Evolutionary conservation across 92 coral and sea anemone species (phyloP), one percentile per base, ranked within the genome.

Genomic region (Diadumene lineata): DNA sequence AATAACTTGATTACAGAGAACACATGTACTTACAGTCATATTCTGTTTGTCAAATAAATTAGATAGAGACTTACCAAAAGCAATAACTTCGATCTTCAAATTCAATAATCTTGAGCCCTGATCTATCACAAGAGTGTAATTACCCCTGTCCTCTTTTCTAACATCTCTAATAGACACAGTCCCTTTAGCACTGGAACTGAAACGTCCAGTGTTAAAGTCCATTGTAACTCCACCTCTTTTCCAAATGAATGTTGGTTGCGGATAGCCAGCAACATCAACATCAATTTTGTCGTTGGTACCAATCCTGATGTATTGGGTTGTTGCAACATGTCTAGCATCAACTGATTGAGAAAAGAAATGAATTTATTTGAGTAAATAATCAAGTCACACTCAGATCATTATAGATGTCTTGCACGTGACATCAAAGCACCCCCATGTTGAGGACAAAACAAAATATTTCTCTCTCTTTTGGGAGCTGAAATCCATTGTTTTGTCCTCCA

Each of bases 201-300:
- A 83, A 23, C 87, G 82, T 48, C 83, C 83, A 1, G 61, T 17
- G 60, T 69, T 77, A 8, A 77, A 58, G 22, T 77, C 31, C 27
- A 75, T 64, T 16, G 62, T 38, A 18, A 43, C 27, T 16, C 79
- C 82, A n/a, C 21, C 66, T 34, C 83, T 87, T 60, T 57, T 73
- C 92, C 92, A 87, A 7, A 15, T 50, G 29, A 62, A 68, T 1
- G 46, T 38, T 66, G 92, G 92, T 26, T 38, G 53, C 28, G 92
- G 92, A 18, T 34, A 68, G 17, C 92, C 85, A 22, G 13, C 0
- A 1, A 79, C 82, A 15, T 64, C 76, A 0, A 87, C 50, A 1
- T 0, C 48, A 28, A 87, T 83, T 17, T 28, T 70, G 56, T 34
- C 92, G 17, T 21, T 28, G 27, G 44, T 44, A 19, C 87, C 87